These are phyloP conservation scores for Chrysopa pallens DNA, from an alignment of 1,140 invertebrate species.

Conservation along the genomic window DNA sequence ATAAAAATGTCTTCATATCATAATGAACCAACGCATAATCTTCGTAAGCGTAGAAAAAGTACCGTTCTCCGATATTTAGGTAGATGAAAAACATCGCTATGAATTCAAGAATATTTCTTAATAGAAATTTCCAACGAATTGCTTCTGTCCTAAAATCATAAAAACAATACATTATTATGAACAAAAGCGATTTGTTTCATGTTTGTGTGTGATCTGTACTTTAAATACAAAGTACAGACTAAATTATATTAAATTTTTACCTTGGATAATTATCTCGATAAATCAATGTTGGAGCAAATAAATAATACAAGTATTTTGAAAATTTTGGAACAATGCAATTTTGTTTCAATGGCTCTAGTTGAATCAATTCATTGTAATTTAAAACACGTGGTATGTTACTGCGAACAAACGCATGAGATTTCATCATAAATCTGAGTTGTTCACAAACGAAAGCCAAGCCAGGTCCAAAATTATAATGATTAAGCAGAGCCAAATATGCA, in stretches of 20 bases:
- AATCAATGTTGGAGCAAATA: constrained; percentile 70
- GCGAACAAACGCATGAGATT: constrained; percentile 58
- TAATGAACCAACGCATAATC: constrained; percentile 25
- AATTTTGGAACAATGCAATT: constrained; percentile 41
- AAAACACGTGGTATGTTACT: constrained; percentile 35
- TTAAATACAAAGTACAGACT: no score
- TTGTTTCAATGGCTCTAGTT: no score
- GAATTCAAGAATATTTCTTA: neutral
- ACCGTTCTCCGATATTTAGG: neutral
- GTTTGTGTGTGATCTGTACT: no score
- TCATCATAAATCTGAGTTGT: constrained; percentile 59
- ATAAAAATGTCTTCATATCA: constrained; percentile 34
- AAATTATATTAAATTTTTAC: no score
- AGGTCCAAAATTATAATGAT: neutral
- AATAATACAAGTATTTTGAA: constrained; percentile 60
- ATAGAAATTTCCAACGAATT: neutral
- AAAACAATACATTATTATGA: no score
- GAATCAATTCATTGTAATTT: constrained; percentile 9
- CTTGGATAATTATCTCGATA: constrained; percentile 70
- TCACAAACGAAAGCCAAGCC: constrained; percentile 4
- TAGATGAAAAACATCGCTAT: neutral
- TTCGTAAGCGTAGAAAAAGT: neutral
- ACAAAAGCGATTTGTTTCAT: no score
- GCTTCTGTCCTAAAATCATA: neutral
- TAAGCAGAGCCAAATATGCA: neutral